Evolutionary conservation across 1,140 invertebrate species (phyloP).

Genomic region (Globodera rostochiensis): DNA sequence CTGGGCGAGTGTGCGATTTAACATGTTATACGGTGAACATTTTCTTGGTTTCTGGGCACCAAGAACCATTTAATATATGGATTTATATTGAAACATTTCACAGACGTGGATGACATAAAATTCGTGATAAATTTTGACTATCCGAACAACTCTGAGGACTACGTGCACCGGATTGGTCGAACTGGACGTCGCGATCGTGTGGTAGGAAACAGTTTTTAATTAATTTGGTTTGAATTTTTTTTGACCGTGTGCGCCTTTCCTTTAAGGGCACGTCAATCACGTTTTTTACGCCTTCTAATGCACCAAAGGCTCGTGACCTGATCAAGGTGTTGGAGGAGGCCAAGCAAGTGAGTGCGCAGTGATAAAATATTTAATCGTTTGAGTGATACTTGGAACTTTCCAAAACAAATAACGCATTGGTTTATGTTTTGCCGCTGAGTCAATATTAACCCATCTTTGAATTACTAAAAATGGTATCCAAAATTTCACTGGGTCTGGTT

Average conservation of each 20-base stretch:
- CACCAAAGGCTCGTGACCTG: constrained; percentile 64
- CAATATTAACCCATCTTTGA: no score
- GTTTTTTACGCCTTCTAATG: constrained; percentile 91
- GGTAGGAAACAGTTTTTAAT: neutral
- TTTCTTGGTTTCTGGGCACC: no score
- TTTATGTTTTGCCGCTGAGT: neutral
- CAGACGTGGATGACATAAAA: constrained; percentile 96
- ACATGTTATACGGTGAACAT: no score
- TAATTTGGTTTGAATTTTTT: constrained; percentile 20
- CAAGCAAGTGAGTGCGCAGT: constrained; percentile 40
- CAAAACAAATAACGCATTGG: neutral
- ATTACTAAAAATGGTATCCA: no score
- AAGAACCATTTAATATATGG: no score
- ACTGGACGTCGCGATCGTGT: constrained; percentile 17
- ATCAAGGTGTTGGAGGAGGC: constrained; percentile 60
- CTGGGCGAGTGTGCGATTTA: no score
- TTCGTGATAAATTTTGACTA: constrained; percentile 99
- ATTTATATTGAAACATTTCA: constrained; percentile 10
- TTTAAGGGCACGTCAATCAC: constrained; percentile 87
- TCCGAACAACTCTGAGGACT: constrained; percentile 95
- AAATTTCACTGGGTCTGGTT: no score
- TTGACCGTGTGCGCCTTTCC: neutral
- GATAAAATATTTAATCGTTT: neutral
- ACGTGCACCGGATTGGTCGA: constrained; percentile 85
- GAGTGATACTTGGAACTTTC: neutral